Percentiles rank a stretch among this genome's conserved stretches.
Conservation (phyloP, 2,888 invertebrate genomes). For the Yponomeuta plumbellus region DNA sequence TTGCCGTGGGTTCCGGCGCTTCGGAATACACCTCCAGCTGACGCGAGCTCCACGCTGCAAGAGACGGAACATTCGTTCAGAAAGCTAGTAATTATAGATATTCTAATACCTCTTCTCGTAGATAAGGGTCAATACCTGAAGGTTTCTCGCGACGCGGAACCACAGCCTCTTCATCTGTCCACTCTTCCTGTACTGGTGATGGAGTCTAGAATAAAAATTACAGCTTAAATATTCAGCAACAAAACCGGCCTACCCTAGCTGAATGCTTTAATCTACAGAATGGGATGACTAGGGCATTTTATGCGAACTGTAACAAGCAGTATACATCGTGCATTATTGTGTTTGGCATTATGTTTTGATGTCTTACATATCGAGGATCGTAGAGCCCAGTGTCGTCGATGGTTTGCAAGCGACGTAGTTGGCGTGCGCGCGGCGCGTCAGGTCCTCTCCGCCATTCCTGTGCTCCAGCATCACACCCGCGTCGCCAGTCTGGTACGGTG, state of each 20-base stretch:
- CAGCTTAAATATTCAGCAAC: background rate
- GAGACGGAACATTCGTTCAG: background rate
- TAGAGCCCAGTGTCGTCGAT: slow-evolving; percentile 41
- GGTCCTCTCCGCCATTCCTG: slow-evolving; percentile 24
- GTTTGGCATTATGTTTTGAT: background rate
- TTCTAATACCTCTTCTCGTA: too few species aligned
- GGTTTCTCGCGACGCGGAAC: slow-evolving; percentile 15
- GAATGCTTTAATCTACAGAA: too few species aligned
- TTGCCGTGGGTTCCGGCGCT: slow-evolving; percentile 7
- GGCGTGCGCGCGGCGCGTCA: slow-evolving; percentile 32
- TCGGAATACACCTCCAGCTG: slow-evolving; percentile 11
- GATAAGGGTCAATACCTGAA: slow-evolving; percentile 10
- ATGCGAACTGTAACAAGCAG: too few species aligned
- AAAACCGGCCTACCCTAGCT: too few species aligned
- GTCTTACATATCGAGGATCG: slow-evolving; percentile 18
- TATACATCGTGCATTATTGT: too few species aligned
- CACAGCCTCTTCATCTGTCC: slow-evolving; percentile 53
- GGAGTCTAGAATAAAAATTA: slow-evolving; percentile 42
- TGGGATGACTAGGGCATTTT: too few species aligned
- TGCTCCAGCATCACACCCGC: slow-evolving; percentile 19
- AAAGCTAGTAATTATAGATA: background rate
- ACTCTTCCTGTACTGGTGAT: slow-evolving; percentile 60
- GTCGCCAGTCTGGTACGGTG: slow-evolving; percentile 18
- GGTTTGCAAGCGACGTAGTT: slow-evolving; percentile 49
- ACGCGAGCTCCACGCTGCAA: slow-evolving; percentile 15